A percentile compares a stretch with the other conserved stretches of the same genome.
Evolutionary conservation across 2,113 vertebrate genomes (phyloP).

Genomic region (Halcyon malimbica): DNA sequence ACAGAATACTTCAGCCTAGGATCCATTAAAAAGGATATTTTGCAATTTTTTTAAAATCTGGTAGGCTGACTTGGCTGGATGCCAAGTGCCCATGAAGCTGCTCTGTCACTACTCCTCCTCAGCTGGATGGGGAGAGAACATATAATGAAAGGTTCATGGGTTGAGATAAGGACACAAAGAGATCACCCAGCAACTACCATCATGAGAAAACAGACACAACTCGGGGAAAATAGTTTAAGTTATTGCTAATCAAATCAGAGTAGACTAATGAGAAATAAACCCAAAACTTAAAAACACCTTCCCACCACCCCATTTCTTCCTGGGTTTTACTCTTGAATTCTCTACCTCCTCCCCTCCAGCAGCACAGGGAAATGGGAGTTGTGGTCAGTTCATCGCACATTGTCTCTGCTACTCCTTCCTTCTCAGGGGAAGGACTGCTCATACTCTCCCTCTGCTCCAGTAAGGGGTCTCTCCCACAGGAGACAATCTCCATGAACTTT

Average conservation of each 20-base stretch:
- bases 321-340: not conserved
- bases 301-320: not conserved
- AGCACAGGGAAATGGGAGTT: no score
- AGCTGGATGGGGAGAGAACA: not conserved
- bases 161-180: not conserved
- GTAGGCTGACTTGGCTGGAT: no score
- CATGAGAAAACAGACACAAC: not conserved
- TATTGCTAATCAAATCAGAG: no score
- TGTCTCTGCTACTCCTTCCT: not conserved
- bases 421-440: not conserved
- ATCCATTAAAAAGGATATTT: not conserved
- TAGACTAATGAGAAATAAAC: no score
- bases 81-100: not conserved
- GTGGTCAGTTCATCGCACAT: no score
- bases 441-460: not conserved
- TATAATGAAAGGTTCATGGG: not conserved
- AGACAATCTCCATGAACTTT: not conserved
- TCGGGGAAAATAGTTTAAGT: not conserved
- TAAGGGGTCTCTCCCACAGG: not conserved
- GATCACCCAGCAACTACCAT: no score
- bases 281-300: not conserved
- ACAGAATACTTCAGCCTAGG: not conserved
- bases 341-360: no score
- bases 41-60: no score
- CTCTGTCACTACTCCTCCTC: not conserved